Conservation (phyloP, 2,888 invertebrate genomes). For the Peribatodes rhomboidaria region DNA sequence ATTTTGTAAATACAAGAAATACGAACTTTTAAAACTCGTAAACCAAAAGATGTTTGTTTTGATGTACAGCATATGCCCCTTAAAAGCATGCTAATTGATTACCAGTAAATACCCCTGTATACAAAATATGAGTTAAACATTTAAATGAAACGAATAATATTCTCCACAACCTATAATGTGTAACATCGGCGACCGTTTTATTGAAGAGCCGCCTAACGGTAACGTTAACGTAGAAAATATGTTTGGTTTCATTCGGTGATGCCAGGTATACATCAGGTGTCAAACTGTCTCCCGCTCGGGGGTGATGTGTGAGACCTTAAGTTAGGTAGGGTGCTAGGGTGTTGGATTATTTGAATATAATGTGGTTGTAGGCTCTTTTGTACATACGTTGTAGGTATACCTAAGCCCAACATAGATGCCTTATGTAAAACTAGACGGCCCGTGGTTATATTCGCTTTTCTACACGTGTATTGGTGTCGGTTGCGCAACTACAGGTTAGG, state of each 20-base stretch:
- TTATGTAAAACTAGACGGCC: no score
- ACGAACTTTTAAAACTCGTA: no score
- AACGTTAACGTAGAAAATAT: no score
- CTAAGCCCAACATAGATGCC: no score
- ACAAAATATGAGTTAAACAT: background rate
- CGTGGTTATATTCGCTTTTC: no score
- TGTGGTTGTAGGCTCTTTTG: background rate
- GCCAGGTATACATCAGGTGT: conserved; percentile 1
- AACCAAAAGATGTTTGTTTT: no score
- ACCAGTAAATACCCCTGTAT: no score
- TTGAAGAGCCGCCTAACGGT: background rate
- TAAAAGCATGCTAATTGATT: no score
- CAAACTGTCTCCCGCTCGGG: conserved; percentile 4
- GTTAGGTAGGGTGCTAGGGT: background rate
- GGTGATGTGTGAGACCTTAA: background rate
- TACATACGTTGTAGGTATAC: no score
- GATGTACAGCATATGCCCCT: no score
- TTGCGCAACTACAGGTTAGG: no score
- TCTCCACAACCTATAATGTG: background rate
- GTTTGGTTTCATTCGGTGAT: background rate
- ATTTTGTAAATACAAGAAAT: no score
- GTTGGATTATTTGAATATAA: background rate
- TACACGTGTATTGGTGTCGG: background rate
- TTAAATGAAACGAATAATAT: conserved; percentile 12
- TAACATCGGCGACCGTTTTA: background rate